Evolutionary conservation across 2,888 invertebrate genomes (phyloP), one percentile per base, ranked within the genome.

Genomic region (Spisula solida): DNA sequence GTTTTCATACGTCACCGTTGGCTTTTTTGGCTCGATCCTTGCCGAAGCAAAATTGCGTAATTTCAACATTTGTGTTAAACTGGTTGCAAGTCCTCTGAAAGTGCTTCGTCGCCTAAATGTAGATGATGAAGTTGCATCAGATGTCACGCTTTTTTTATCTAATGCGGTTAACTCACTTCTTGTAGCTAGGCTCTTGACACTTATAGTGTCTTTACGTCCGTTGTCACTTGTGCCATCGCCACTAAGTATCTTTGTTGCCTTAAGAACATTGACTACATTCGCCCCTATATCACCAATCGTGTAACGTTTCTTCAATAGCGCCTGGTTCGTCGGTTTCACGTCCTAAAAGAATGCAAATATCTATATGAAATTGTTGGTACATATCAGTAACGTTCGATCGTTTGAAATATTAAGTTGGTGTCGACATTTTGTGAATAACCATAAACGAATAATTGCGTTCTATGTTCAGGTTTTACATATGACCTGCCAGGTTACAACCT

Each of bases 71-170:
- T 87, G 78, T 16, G 87, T 83, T 2, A 93, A 82, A n/a, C 88
- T 84, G 12, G 84, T 87, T 10, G 93, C 85, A 0, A 92, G 31
- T n/a, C 90, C 86, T 81, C 91, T 92, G 60, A 92, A 88, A 31
- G 92, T 92, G 48, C 91, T 92, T 60, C 92, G 84, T 29, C 93
- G 85, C 56, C 91, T 81, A 2, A 94, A 56, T 82, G 29, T n/a
- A 16, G 48, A 14, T 20, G 47, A 81, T 18, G 80, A 5, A 4
- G 80, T 29, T 29, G 25, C 25, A 31, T 5, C 14, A 70, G 70
- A 25, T 41, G 0, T 79, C 1, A 1, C 75, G 34, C 34, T 75
- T 18, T 75, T 31, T 10, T 14, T 18, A 0, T 16, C 75, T 0
- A 34, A 4, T 60, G 6, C n/a, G 12, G 6, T 12, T 51, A 12